phyloP scores from a whole-genome alignment of 2,888 invertebrate genomes.

The Apantesis nais region DNA sequence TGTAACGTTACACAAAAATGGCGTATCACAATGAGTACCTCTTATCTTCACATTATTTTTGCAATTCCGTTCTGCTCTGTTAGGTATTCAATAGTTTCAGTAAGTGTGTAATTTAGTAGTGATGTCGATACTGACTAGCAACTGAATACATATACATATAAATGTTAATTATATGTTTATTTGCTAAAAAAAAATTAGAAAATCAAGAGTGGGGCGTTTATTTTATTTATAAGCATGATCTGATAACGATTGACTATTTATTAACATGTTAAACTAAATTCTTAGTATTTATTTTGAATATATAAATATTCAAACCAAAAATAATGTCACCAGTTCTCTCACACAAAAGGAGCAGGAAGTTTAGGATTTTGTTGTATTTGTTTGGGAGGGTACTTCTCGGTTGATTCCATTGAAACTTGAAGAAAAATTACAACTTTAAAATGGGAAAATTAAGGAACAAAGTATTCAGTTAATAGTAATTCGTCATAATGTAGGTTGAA shows the following conservation, averaged over 20 bases:
- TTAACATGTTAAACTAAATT: not conserved
- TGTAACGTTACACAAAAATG: conserved; percentile 17
- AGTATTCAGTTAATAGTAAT: too few relatives aligned
- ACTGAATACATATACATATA: not conserved
- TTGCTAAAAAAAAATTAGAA: not conserved
- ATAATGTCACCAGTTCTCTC: too few relatives aligned
- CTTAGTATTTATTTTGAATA: not conserved
- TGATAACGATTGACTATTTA: too few relatives aligned
- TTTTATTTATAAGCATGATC: not conserved
- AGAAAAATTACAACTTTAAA: too few relatives aligned
- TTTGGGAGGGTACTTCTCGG: too few relatives aligned
- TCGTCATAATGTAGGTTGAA: too few relatives aligned
- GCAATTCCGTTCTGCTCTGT: conserved; percentile 12
- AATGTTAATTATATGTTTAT: not conserved
- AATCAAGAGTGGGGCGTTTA: not conserved
- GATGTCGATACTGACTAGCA: not conserved
- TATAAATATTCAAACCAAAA: not conserved
- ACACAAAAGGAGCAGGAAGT: too few relatives aligned
- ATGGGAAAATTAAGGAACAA: too few relatives aligned
- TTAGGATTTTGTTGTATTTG: too few relatives aligned
- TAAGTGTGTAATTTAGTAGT: not conserved
- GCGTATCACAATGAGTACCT: conserved; percentile 7
- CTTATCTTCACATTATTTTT: conserved; percentile 14
- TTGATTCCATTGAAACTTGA: too few relatives aligned
- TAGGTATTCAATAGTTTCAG: conserved; percentile 3